phyloP scores from a whole-genome alignment of 1,140 invertebrate species.

The Meteorus sp. region DNA sequence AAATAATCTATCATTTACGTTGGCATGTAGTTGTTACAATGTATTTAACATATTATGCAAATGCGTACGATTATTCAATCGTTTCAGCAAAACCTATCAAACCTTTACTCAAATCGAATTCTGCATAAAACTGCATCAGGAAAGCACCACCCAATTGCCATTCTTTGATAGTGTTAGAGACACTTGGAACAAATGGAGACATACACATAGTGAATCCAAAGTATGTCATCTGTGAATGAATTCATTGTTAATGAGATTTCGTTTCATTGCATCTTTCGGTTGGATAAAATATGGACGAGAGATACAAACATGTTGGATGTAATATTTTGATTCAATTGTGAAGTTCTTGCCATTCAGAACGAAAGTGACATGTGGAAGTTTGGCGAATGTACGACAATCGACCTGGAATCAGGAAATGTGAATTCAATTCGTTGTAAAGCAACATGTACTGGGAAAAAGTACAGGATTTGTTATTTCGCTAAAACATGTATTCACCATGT shows the following conservation, averaged over 20 bases:
- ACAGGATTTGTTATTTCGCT: no score
- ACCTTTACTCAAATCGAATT: conserved; percentile 37
- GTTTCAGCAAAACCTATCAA: conserved; percentile 34
- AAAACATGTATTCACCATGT: no score
- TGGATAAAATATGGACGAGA: neutral
- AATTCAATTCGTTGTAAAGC: neutral
- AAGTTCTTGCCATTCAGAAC: conserved; percentile 66
- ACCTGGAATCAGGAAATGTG: conserved; percentile 45
- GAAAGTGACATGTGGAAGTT: conserved; percentile 70
- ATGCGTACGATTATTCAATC: no score
- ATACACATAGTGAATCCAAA: conserved; percentile 35
- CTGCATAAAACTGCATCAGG: conserved; percentile 48
- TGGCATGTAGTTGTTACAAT: conserved; percentile 27
- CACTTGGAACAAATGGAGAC: conserved; percentile 36
- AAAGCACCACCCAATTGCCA: conserved; percentile 48
- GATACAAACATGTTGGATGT: conserved; percentile 65
- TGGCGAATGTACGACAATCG: conserved; percentile 60
- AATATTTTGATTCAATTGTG: conserved; percentile 68
- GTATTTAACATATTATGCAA: conserved; percentile 36
- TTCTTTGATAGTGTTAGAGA: neutral
- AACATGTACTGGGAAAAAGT: no score
- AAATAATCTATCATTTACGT: neutral
- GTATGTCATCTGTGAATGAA: conserved; percentile 35
- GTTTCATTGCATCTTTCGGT: neutral
- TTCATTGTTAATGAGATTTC: conserved; percentile 9